Evolutionary conservation across 2,888 invertebrate genomes (phyloP).

Genomic region (Tethea ocularis): DNA sequence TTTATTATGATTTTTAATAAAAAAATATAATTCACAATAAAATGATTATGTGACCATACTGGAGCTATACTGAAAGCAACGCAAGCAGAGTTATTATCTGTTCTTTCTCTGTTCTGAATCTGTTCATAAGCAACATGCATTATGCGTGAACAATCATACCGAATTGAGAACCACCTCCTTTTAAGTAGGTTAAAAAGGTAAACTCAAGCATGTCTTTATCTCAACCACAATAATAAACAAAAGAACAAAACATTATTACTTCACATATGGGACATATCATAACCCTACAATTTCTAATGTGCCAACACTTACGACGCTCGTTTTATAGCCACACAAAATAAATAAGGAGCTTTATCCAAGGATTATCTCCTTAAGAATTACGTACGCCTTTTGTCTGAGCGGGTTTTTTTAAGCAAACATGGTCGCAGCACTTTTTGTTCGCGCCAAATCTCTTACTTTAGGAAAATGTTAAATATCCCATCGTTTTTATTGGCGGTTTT

Average conservation of each 20-base stretch:
- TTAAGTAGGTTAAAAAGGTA: too few relatives aligned
- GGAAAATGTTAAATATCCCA: neutral
- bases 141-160: too few relatives aligned
- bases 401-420: constrained; percentile 49
- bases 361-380: constrained; percentile 78
- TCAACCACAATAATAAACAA: neutral
- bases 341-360: constrained; percentile 67
- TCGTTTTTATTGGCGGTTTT: constrained; percentile 1
- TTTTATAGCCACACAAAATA: constrained; percentile 57
- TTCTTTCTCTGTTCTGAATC: too few relatives aligned
- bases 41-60: too few relatives aligned
- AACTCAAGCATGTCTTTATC: neutral
- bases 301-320: constrained; percentile 15
- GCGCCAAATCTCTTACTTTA: neutral
- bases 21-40: too few relatives aligned
- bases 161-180: too few relatives aligned
- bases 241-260: neutral
- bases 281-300: neutral
- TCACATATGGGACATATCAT: neutral
- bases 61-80: too few relatives aligned
- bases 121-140: too few relatives aligned
- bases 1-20: too few relatives aligned
- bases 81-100: too few relatives aligned
- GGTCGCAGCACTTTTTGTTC: constrained; percentile 14
- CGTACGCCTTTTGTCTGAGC: constrained; percentile 52